These are phyloP conservation scores for Drosophila planitibia DNA, from an alignment of 2,888 invertebrate genomes.

Conservation along the genomic window DNA sequence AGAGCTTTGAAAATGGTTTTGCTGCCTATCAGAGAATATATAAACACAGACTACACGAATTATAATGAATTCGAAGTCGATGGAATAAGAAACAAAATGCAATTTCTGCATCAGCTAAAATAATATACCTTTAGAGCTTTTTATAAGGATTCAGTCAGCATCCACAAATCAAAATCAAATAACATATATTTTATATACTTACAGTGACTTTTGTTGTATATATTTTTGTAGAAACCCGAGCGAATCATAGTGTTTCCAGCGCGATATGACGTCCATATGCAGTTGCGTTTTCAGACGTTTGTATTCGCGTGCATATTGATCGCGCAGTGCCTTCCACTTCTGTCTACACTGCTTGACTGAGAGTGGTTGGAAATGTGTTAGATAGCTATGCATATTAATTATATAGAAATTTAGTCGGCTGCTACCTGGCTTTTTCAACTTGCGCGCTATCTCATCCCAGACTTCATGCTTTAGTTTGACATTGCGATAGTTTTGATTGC, in stretches of 20 bases:
- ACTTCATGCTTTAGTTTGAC: conserved; percentile 79
- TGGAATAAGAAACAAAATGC: background rate
- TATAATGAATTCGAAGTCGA: background rate
- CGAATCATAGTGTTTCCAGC: conserved; percentile 84
- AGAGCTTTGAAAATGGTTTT: background rate
- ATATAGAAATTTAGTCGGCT: background rate
- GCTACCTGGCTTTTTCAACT: conserved; percentile 82
- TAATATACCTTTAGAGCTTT: background rate
- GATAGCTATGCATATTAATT: background rate
- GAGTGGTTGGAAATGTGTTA: background rate
- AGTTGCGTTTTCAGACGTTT: conserved; percentile 80
- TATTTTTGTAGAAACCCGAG: conserved; percentile 81
- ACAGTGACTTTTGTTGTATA: conserved; percentile 81
- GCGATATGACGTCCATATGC: conserved; percentile 69
- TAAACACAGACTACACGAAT: background rate
- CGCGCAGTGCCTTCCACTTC: conserved; percentile 84
- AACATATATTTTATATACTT: conserved; percentile 32
- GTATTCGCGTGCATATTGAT: conserved; percentile 83
- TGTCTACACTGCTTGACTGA: conserved; percentile 83
- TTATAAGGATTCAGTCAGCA: background rate
- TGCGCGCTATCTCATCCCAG: conserved; percentile 84
- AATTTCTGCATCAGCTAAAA: background rate
- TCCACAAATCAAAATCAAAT: background rate
- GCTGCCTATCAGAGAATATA: background rate
- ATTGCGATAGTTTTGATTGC: conserved; percentile 82